Conservation (phyloP, 2,797 vertebrate genomes). For the Acropternis orthonyx region DNA sequence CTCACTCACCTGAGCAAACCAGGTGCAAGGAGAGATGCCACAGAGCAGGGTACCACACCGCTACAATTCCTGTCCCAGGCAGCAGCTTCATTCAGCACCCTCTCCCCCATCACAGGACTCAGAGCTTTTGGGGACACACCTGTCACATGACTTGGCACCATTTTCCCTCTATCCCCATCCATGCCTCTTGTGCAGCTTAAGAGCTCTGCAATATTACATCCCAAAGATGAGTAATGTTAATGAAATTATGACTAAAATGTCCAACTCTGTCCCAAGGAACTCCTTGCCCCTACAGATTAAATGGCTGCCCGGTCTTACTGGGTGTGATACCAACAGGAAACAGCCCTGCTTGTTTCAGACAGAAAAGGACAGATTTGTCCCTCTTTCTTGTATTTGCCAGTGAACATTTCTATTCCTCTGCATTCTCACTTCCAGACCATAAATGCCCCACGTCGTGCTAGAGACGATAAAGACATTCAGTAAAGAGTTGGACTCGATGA, state of each 20-base stretch:
- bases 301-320: neutral
- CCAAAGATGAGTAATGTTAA: neutral
- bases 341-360: neutral
- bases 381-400: neutral
- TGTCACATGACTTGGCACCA: rapidly evolving
- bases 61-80: neutral
- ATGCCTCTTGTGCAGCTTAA: neutral
- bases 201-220: neutral
- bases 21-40: neutral
- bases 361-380: neutral
- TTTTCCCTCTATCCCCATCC: neutral
- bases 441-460: neutral
- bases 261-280: neutral
- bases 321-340: neutral
- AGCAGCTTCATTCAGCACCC: neutral
- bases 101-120: neutral
- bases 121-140: neutral
- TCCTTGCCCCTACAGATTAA: neutral
- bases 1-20: neutral
- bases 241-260: neutral
- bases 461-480: neutral
- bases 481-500: neutral
- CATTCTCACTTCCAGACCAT: neutral
- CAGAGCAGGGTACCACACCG: neutral
- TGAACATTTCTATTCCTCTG: neutral